phyloP scores from a whole-genome alignment of 2,888 invertebrate species.

The Chrysomela aeneicollis region DNA sequence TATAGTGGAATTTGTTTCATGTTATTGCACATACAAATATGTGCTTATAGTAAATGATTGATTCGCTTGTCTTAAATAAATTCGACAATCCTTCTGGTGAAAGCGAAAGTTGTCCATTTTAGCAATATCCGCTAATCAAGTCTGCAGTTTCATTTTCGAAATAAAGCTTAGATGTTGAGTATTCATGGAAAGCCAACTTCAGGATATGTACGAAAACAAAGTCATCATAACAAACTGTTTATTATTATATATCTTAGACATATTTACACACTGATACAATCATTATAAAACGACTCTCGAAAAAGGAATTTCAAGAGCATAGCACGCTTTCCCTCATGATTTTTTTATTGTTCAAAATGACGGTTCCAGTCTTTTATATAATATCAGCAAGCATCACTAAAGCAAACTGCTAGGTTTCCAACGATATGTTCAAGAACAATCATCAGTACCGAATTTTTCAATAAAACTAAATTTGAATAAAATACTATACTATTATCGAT shows the following conservation, averaged over 20 bases:
- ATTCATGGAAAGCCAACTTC: too few species aligned
- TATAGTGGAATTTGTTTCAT: too few species aligned
- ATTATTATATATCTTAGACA: constrained; percentile 40
- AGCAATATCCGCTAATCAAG: too few species aligned
- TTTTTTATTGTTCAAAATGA: constrained; percentile 30
- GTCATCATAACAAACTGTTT: constrained; percentile 46
- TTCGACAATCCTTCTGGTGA: too few species aligned
- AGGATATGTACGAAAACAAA: too few species aligned
- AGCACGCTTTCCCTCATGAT: constrained; percentile 33
- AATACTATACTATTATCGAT: background rate
- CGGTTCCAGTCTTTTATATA: constrained; percentile 33
- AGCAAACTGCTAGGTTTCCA: constrained; percentile 5
- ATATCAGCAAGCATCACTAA: constrained; percentile 41
- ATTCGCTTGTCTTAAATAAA: too few species aligned
- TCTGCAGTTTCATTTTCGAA: too few species aligned
- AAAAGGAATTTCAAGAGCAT: constrained; percentile 35
- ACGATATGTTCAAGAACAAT: background rate
- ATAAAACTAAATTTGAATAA: background rate
- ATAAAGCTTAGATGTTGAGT: too few species aligned
- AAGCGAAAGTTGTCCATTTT: too few species aligned
- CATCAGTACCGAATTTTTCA: background rate
- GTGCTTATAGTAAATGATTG: too few species aligned
- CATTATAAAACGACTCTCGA: constrained; percentile 42
- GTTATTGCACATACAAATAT: too few species aligned
- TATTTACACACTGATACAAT: constrained; percentile 48